Conservation (phyloP, 2,797 vertebrate genomes). For the Cuniculus paca region DNA sequence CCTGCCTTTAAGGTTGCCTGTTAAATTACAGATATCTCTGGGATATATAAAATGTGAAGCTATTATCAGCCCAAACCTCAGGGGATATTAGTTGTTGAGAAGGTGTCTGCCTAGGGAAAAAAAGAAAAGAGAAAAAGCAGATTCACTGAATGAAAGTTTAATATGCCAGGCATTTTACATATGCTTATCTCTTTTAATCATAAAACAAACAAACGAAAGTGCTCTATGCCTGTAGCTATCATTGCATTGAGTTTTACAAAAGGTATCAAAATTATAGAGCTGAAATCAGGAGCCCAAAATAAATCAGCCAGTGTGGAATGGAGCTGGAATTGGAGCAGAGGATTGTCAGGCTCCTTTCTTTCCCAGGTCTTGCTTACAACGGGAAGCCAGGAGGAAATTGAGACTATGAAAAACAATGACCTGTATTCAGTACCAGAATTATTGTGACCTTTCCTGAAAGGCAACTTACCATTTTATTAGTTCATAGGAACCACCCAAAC, state of each 20-base stretch:
- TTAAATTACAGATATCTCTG: slow-evolving; percentile 78
- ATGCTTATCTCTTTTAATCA: background rate
- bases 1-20: slow-evolving; percentile 69
- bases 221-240: background rate
- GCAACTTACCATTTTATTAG: background rate
- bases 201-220: background rate
- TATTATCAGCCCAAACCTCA: slow-evolving; percentile 63
- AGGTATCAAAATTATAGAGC: background rate
- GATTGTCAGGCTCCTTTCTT: background rate
- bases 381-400: background rate
- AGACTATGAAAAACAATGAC: background rate
- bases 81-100: slow-evolving; percentile 57
- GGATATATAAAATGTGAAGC: slow-evolving; percentile 73
- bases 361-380: background rate
- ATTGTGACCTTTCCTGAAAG: background rate
- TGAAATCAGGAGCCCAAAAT: background rate
- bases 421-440: background rate
- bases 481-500: background rate
- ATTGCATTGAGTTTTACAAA: background rate
- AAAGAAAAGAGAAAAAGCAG: background rate
- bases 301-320: background rate
- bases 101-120: slow-evolving; percentile 9
- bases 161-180: background rate
- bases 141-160: background rate
- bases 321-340: background rate